Percentiles rank a stretch among this genome's conserved stretches.
phyloP scores from a whole-genome alignment of 2,888 invertebrate species.

The Pteria penguin region DNA sequence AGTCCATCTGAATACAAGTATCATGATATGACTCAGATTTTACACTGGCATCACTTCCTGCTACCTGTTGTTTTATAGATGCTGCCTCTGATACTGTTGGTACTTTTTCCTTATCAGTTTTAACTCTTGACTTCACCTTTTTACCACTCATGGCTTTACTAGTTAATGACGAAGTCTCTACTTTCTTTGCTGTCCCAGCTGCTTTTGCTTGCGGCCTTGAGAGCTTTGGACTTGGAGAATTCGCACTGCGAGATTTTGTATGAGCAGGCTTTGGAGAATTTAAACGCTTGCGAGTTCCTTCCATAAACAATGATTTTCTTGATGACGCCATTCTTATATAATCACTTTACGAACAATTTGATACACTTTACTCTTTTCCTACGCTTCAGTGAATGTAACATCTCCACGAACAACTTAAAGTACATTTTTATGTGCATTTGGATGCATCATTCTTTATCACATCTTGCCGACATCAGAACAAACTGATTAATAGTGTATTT shows the following conservation, averaged over 20 bases:
- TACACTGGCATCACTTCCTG: neutral
- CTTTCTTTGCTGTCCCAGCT: neutral
- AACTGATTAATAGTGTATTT: too few relatives aligned
- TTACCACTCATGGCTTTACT: neutral
- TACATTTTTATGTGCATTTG: too few relatives aligned
- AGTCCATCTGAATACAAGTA: constrained; percentile 52
- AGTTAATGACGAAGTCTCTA: neutral
- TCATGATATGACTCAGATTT: neutral
- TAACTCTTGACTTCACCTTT: neutral
- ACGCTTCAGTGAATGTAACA: too few relatives aligned
- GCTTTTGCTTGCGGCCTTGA: constrained; percentile 9
- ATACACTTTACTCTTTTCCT: too few relatives aligned
- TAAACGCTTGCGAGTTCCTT: constrained; percentile 52
- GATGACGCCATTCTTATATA: constrained; percentile 27
- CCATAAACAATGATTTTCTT: constrained; percentile 62
- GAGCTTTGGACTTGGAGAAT: too few relatives aligned
- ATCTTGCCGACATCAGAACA: too few relatives aligned
- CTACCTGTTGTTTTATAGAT: neutral
- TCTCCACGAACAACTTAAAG: too few relatives aligned
- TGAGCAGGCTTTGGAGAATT: constrained; percentile 13
- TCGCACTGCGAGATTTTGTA: too few relatives aligned
- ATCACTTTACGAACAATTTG: too few relatives aligned
- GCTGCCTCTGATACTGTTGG: neutral
- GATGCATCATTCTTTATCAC: too few relatives aligned
- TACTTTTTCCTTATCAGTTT: constrained; percentile 3